Evolutionary conservation across 2,888 invertebrate species (phyloP), one percentile per base, ranked within the genome.

Genomic region (Latheticus oryzae): DNA sequence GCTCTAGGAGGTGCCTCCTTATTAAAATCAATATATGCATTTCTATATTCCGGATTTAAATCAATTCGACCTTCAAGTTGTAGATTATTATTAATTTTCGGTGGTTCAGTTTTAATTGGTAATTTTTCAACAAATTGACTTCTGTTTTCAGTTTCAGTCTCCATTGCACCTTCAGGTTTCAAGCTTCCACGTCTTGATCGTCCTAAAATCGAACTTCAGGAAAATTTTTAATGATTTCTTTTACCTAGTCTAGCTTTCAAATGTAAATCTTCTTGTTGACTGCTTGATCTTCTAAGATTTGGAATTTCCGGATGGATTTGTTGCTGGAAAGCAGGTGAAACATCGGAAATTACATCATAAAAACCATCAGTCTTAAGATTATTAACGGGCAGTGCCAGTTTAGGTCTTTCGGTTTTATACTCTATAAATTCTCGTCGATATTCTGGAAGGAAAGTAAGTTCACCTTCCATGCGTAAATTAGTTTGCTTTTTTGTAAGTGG

Each of bases 381-480:
- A 45, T 77, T 68, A 2, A 64, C 60, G 9, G 77, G 78, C 9
- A 72, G 16, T 26, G 60, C 60, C 12, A 71, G 71, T 51, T 63
- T 67, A 4, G 65, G 61, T 43, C 71, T 65, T 54, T 74, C 73
- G 7, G 60, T 60, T 42, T 71, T 67, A 56, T 75, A 71, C 51
- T 74, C 71, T 8, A 77, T 69, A 50, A 71, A 79, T 37, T 67
- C 71, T 15, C 71, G 68, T 33, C 72, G 61, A 55, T 83, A 83
- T 68, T 83, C 83, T 1, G 82, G 80, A 26, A 78, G 58, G 53
- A 81, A 74, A 13, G 66, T 70, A 5, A 79, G 69, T 30, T 81
- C 80, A 1, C 83, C 82, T 65, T 83, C 82, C 32, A 83, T 69
- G 62, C 77, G 80, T 7, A 83, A 70, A 63, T 81, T 81, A 0